Base-by-base conservation (phyloP, 2,888 invertebrate genomes). In the Oegoconia quadripuncta region DNA sequence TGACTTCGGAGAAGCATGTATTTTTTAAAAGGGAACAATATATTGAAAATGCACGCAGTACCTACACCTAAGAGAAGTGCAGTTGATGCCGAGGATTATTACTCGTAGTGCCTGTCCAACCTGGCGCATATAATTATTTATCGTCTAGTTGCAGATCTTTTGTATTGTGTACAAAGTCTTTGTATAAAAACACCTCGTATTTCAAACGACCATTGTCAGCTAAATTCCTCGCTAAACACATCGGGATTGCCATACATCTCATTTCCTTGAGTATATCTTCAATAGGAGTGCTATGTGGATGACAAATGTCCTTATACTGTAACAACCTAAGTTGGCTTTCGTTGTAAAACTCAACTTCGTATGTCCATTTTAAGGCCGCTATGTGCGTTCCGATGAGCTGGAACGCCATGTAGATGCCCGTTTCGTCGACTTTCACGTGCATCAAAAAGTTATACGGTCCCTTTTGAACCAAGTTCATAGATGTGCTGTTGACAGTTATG, bases 311-410 rank as follows among this genome's bases (percentile, higher is more conserved):
- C 0, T 34, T 33, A 30, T 55, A 75, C 0, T 47, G 44, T 27
- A 52, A 76, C 36, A 74, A 68, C 1, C 68, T 60, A 0, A 67
- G 67, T 16, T 74, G 51, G 0, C 46, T 53, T 51, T 84, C 82
- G 30, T 80, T 73, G 42, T 72, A 86, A 1, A 84, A 39, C 5
- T 82, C 74, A 1, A 84, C 46, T 42, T 82, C 76, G 35, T 79
- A 84, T 0, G 39, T 46, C 84, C 84, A 86, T 46, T 79, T 81
- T 0, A 47, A 35, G 0, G 83, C 81, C 41, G 74, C 74, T 1
- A 53, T 20, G 12, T 4, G 5, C 3, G 29, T 29, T 1, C 36
- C 36, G 3, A 29, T 6, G 0, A 79, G 47, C 34, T 81, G 80
- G 0, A 57, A 62, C 0, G 64, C 43, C 59, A 81, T 69, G 41